Evolutionary conservation across 1,140 invertebrate species (phyloP).

Genomic region (Drosophila grimshawi): DNA sequence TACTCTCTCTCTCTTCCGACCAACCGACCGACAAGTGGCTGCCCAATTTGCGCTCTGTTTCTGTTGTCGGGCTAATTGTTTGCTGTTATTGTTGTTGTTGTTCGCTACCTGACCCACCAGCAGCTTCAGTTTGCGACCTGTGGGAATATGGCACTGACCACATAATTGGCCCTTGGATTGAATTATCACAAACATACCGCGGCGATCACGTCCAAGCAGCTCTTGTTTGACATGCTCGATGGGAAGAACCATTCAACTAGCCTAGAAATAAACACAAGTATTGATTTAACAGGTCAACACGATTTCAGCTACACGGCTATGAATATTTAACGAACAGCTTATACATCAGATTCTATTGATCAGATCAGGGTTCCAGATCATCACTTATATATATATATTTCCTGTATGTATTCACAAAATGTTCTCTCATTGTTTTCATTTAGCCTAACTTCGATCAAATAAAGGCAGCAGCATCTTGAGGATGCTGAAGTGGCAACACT

Average conservation of each 20-base stretch:
- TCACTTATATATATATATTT: too few species aligned
- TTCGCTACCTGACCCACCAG: constrained; percentile 51
- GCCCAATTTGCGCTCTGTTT: constrained; percentile 74
- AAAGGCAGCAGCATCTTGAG: too few species aligned
- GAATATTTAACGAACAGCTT: background rate
- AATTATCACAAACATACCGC: constrained; percentile 41
- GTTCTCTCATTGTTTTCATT: too few species aligned
- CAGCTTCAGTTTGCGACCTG: constrained; percentile 24
- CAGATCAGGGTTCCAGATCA: too few species aligned
- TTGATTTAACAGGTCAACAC: constrained; percentile 52
- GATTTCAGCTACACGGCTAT: background rate
- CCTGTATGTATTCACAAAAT: too few species aligned
- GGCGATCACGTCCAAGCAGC: constrained; percentile 2
- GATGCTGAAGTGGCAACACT: too few species aligned
- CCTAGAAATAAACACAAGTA: constrained; percentile 40
- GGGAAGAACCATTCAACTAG: constrained; percentile 61
- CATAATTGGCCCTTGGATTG: constrained; percentile 50
- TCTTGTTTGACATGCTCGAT: constrained; percentile 30
- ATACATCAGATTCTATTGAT: background rate
- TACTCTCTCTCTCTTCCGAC: background rate
- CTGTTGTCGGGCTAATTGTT: constrained; percentile 74
- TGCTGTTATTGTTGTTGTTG: constrained; percentile 48
- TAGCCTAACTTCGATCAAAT: too few species aligned
- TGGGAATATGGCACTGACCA: constrained; percentile 41
- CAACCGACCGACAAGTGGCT: constrained; percentile 62